These are phyloP conservation scores for Accipiter cooperii DNA, from an alignment of 2,113 vertebrate species.

Conservation along the genomic window DNA sequence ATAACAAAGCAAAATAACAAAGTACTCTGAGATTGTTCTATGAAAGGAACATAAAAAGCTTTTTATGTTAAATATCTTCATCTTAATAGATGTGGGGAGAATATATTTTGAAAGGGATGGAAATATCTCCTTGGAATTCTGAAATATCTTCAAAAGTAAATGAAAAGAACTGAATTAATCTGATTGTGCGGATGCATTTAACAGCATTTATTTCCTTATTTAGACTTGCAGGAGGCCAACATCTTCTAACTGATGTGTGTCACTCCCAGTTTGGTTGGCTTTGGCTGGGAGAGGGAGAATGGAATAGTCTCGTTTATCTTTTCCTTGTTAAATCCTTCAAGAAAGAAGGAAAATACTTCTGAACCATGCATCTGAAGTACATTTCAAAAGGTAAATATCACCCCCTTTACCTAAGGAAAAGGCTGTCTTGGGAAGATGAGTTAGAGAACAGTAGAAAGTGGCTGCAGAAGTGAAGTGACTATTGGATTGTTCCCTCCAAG, in stretches of 20 bases:
- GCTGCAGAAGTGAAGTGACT: background rate
- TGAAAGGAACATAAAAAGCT: background rate
- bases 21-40: background rate
- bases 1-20: constrained; percentile 2
- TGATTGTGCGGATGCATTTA: background rate
- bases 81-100: background rate
- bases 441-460: background rate
- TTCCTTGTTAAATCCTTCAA: background rate
- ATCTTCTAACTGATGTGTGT: background rate
- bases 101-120: background rate
- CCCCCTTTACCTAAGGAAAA: background rate
- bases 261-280: background rate
- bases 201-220: background rate
- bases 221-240: background rate
- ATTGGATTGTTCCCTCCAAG: background rate
- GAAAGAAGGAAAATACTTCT: background rate
- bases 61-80: background rate
- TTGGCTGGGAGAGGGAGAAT: background rate
- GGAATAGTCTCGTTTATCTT: background rate
- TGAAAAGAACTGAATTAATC: background rate
- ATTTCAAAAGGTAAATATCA: background rate
- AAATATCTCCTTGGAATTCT: background rate
- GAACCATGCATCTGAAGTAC: background rate
- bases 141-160: background rate
- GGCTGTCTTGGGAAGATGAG: background rate